Evolutionary conservation across 1,140 invertebrate species (phyloP).

Genomic region (Megathymus violae): DNA sequence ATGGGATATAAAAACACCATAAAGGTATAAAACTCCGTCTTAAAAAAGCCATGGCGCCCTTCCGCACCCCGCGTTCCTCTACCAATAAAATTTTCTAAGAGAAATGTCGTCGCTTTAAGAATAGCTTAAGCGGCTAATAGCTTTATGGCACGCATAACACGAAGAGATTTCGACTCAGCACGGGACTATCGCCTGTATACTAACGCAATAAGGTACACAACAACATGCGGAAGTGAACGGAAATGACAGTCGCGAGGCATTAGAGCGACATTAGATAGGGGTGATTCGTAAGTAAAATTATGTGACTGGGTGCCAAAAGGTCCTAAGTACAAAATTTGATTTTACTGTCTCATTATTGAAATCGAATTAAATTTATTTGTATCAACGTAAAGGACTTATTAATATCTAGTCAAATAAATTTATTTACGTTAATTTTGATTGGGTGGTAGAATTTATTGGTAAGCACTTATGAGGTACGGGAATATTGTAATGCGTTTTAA

Average conservation of each 20-base stretch:
- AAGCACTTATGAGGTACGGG: too few relatives aligned
- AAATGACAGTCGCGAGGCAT: slow-evolving; percentile 74
- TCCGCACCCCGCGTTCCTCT: slow-evolving; percentile 58
- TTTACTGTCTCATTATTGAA: background rate
- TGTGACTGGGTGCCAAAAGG: background rate
- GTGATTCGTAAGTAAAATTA: slow-evolving; percentile 43
- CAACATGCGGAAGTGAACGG: slow-evolving; percentile 40
- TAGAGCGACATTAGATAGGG: slow-evolving; percentile 70
- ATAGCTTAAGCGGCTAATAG: slow-evolving; percentile 82
- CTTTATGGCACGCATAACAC: slow-evolving; percentile 81
- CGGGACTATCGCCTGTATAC: slow-evolving; percentile 53
- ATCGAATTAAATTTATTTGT: background rate
- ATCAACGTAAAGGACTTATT: background rate
- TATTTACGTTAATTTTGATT: background rate
- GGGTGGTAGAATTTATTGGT: too few relatives aligned
- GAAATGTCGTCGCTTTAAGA: slow-evolving; percentile 71
- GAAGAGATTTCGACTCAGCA: slow-evolving; percentile 41
- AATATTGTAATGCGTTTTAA: too few relatives aligned
- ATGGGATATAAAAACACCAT: slow-evolving; percentile 72
- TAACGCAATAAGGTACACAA: slow-evolving; percentile 44
- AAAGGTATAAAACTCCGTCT: slow-evolving; percentile 63
- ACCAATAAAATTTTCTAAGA: slow-evolving; percentile 64
- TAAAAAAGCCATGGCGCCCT: slow-evolving; percentile 67
- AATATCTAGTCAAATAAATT: background rate
- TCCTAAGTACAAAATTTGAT: background rate